These are phyloP conservation scores for Phrynosoma platyrhinos DNA, from an alignment of 2,113 vertebrate genomes.

Conservation along the genomic window DNA sequence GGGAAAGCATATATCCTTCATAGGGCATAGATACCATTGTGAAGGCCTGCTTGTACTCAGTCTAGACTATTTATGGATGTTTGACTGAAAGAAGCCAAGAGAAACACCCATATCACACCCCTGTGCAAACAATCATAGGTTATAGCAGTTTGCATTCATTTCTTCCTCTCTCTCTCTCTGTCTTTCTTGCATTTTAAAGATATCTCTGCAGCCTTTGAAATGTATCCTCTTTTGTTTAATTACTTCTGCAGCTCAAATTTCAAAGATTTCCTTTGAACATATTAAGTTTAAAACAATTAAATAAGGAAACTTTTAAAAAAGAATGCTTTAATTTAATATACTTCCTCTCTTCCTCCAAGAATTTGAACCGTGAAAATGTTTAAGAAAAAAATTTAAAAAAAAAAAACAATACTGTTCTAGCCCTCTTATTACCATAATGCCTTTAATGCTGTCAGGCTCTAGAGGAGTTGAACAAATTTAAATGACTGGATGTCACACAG, in stretches of 20 bases:
- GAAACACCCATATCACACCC: not conserved
- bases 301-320: not conserved
- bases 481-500: not conserved
- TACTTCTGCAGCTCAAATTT: constrained; percentile 45
- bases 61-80: constrained; percentile 18
- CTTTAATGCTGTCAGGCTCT: not conserved
- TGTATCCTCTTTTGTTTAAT: constrained; percentile 32
- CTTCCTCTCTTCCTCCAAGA: constrained; percentile 4
- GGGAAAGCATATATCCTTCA: rapidly evolving
- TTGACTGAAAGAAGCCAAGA: constrained; percentile 27
- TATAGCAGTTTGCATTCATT: constrained; percentile 24
- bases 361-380: not conserved
- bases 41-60: not conserved
- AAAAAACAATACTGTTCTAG: not conserved
- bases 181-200: constrained; percentile 31
- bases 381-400: not conserved
- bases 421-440: not conserved
- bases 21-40: not conserved
- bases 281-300: constrained; percentile 10
- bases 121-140: constrained; percentile 30
- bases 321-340: not conserved
- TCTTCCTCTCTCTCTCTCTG: constrained; percentile 34
- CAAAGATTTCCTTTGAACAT: constrained; percentile 31
- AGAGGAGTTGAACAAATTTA: not conserved
- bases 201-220: constrained; percentile 44